Evolutionary conservation across 1,140 invertebrate species (phyloP), one percentile per base, ranked within the genome.

Genomic region (Brachystomella parvula): DNA sequence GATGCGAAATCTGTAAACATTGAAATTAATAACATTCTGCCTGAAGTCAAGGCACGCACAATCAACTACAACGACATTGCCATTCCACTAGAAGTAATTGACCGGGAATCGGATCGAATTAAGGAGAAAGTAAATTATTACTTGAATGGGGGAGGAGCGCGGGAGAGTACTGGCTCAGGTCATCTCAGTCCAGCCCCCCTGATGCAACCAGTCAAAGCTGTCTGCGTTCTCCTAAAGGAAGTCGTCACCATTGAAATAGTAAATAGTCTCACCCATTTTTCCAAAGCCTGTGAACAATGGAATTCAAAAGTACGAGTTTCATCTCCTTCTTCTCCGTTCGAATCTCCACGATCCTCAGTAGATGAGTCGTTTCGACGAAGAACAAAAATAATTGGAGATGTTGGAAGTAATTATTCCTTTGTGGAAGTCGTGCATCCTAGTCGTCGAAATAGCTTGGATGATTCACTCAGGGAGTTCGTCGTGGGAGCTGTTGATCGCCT

Each of bases 181-280:
- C 26, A 33, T 31, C 28, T 66, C 29, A 86, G 73, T 80, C 83
- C 2, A 81, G 83, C 69, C 79, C 85, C 24, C 85, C 94, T 47
- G 82, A 63, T 88, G 24, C 94, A 97, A 78, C 87, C 91, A 0
- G 89, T 96, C 0, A 97, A 96, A 79, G 91, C 90, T 0, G 86
- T 98, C 9, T 93, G 92, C 76, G 86, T 90, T 29, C 79, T 93
- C 28, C 85, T 96, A 68, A 90, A 90, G 15, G 87, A 86, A 64
- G 84, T 96, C 1, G 90, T 96, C 78, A 96, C 92, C 0, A 78
- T 87, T 53, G 89, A 93, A 74, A 84, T 94, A 1, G 87, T 85
- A 2, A 83, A 87, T 65, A 85, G 89, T 39, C 78, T 94, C 2
- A 85, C 86, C 61, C 81, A 83, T 33, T 85, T 92, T 67, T 83